These are phyloP conservation scores for Acanthurus leucopareius DNA, from an alignment of 2,797 vertebrate species.

Conservation along the genomic window DNA sequence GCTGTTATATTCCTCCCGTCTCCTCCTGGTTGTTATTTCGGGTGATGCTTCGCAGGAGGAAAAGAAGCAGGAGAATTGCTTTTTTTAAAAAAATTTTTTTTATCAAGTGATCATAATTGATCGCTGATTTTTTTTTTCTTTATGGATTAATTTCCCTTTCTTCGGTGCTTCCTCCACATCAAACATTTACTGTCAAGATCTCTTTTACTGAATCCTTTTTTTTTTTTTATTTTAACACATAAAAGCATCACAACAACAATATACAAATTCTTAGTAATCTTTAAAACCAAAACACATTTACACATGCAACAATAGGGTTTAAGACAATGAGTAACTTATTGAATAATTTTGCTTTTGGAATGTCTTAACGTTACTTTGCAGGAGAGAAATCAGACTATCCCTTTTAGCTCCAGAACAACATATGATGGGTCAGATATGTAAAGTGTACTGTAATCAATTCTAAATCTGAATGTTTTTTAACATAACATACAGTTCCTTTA, in stretches of 20 bases:
- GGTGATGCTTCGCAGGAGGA: constrained; percentile 53
- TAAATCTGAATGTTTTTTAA: constrained; percentile 73
- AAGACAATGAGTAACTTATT: constrained; percentile 90
- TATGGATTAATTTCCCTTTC: constrained; percentile 18
- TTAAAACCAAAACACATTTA: constrained; percentile 93
- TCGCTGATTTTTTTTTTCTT: constrained; percentile 56
- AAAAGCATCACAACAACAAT: constrained; percentile 95
- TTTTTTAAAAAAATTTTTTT: background rate
- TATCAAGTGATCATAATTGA: constrained; percentile 73
- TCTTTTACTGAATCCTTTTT: constrained; percentile 84
- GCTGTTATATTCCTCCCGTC: constrained; percentile 68
- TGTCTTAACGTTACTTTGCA: constrained; percentile 76
- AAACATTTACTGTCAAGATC: constrained; percentile 63
- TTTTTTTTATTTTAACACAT: constrained; percentile 91
- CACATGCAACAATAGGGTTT: constrained; percentile 95
- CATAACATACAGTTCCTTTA: constrained; percentile 76
- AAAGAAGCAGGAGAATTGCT: constrained; percentile 16
- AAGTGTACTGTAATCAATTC: constrained; percentile 68
- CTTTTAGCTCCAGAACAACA: constrained; percentile 70
- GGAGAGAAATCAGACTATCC: constrained; percentile 59
- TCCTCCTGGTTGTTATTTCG: constrained; percentile 69
- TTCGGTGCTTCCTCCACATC: constrained; percentile 54
- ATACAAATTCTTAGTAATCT: constrained; percentile 92
- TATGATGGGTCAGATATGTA: constrained; percentile 74
- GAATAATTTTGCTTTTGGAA: constrained; percentile 83